Conservation (phyloP, 1,140 invertebrate species). For the Trichonephila clavata region DNA sequence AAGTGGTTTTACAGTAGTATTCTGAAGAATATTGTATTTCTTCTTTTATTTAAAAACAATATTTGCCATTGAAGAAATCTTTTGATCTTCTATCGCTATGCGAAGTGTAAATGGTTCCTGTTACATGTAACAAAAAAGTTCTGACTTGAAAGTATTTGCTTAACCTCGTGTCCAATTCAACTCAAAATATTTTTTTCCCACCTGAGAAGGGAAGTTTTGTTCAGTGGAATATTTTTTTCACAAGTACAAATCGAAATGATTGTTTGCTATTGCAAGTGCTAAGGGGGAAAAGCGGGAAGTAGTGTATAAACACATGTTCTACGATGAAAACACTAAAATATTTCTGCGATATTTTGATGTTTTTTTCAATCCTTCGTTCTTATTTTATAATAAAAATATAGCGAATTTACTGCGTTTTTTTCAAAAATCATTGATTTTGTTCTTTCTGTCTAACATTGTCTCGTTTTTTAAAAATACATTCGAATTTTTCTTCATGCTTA, state of each 20-base stretch:
- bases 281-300: not conserved
- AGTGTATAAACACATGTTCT: not conserved
- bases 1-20: not conserved
- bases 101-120: slow-evolving; percentile 25
- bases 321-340: not conserved
- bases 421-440: too few species aligned
- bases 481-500: too few species aligned
- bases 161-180: slow-evolving; percentile 29
- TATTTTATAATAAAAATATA: not conserved
- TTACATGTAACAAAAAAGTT: not conserved
- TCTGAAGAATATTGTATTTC: not conserved
- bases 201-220: slow-evolving; percentile 14
- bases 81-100: not conserved
- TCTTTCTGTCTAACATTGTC: too few species aligned
- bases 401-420: too few species aligned
- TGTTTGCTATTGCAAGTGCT: not conserved
- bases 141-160: slow-evolving; percentile 34
- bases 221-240: not conserved
- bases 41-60: not conserved
- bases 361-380: not conserved
- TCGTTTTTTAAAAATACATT: too few species aligned
- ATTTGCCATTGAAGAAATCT: slow-evolving; percentile 15
- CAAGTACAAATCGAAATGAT: not conserved
- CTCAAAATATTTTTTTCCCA: not conserved
- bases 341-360: not conserved